phyloP scores from a whole-genome alignment of 2,113 vertebrate genomes.

The Hoplias malabaricus region DNA sequence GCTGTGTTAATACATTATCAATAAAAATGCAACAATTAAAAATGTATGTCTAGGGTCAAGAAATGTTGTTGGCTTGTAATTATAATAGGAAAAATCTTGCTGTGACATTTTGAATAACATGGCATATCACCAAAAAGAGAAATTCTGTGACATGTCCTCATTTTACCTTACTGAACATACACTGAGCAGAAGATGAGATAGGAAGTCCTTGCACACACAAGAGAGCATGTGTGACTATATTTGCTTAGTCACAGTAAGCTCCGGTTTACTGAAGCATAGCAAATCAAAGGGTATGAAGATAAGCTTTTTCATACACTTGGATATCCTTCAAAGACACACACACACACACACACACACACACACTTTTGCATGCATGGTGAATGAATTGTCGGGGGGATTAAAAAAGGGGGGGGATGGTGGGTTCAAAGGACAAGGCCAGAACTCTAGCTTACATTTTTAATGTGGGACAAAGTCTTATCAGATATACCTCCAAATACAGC shows the following conservation, averaged over 20 bases:
- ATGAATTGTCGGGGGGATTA: too few species aligned
- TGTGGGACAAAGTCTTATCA: neutral
- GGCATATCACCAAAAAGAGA: too few species aligned
- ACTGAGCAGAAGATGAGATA: neutral
- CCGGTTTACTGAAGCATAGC: constrained; percentile 7
- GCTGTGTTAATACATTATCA: too few species aligned
- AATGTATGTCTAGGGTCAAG: too few species aligned
- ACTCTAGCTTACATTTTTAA: neutral
- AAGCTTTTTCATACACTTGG: constrained; percentile 8
- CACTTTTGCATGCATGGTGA: too few species aligned
- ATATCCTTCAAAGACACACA: constrained; percentile 17
- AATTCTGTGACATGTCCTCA: constrained; percentile 9
- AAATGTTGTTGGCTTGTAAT: too few species aligned
- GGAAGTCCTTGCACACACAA: neutral
- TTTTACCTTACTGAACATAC: neutral
- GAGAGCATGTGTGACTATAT: neutral
- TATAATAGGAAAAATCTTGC: too few species aligned
- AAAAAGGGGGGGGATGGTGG: neutral
- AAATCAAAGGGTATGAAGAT: neutral
- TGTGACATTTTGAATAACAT: too few species aligned
- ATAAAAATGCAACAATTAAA: too few species aligned
- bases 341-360: constrained; percentile 8
- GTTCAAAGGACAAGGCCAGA: neutral
- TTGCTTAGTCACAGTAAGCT: constrained; percentile 13
- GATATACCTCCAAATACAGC: too few species aligned